These are phyloP conservation scores for Alviniconcha strummeri DNA, from an alignment of 2,888 invertebrate genomes.

Conservation along the genomic window DNA sequence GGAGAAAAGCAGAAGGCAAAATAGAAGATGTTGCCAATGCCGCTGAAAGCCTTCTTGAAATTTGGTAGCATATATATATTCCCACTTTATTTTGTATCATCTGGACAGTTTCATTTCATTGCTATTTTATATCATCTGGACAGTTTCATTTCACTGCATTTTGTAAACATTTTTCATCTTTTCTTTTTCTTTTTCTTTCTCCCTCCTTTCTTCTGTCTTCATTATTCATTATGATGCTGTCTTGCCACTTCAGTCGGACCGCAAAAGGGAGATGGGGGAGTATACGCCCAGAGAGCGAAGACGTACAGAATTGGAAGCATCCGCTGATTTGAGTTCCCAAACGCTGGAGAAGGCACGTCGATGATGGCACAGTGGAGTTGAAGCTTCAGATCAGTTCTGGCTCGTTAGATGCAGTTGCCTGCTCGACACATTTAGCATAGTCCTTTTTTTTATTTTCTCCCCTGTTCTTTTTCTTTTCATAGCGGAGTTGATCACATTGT, in stretches of 20 bases:
- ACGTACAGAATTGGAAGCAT: constrained; percentile 17
- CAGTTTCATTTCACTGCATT: neutral
- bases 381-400: too few relatives aligned
- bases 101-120: too few relatives aligned
- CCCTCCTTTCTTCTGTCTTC: neutral
- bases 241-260: constrained; percentile 15
- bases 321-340: constrained; percentile 17
- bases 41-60: too few relatives aligned
- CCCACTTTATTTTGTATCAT: too few relatives aligned
- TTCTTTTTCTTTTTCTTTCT: neutral
- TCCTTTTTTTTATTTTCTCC: too few relatives aligned
- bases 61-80: too few relatives aligned
- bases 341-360: constrained; percentile 28
- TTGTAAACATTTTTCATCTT: neutral
- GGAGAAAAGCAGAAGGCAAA: too few relatives aligned
- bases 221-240: neutral
- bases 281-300: neutral
- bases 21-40: too few relatives aligned
- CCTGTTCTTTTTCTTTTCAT: too few relatives aligned
- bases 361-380: neutral
- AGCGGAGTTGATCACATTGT: too few relatives aligned
- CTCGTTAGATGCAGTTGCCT: too few relatives aligned
- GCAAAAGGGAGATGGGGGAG: constrained; percentile 8
- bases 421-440: too few relatives aligned
- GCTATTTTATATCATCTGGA: neutral